These are phyloP conservation scores for Rhizoglyphus robini DNA, from an alignment of 1,140 invertebrate genomes.

Conservation along the genomic window DNA sequence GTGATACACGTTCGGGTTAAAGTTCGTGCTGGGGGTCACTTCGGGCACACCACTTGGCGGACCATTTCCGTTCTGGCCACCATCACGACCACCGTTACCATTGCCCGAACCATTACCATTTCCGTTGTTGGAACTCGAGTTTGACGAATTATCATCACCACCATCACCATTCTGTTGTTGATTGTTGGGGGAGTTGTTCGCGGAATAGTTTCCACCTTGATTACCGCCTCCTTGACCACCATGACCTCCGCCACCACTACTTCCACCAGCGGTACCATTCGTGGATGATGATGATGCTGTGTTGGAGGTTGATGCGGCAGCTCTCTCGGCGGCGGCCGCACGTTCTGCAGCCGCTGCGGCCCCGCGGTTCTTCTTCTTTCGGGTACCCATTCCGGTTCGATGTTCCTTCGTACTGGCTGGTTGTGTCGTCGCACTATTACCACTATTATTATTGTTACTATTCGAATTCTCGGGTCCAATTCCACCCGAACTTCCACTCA, in stretches of 20 bases:
- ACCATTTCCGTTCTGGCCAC: not conserved
- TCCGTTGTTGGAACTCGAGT: not conserved
- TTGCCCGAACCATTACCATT: not conserved
- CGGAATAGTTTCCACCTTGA: not conserved
- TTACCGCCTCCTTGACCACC: conserved; percentile 21
- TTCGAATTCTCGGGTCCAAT: not conserved
- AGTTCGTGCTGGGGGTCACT: not conserved
- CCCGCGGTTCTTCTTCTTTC: conserved; percentile 3
- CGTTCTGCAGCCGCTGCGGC: not conserved
- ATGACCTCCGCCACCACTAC: not conserved
- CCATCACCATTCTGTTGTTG: not conserved
- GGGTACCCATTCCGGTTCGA: not conserved
- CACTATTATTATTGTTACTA: conserved; percentile 5
- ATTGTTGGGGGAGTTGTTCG: not conserved
- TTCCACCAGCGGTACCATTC: not conserved
- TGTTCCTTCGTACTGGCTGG: no score
- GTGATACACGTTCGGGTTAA: not conserved
- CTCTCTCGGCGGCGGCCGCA: not conserved
- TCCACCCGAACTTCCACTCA: not conserved
- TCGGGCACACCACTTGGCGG: not conserved
- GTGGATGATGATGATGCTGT: not conserved
- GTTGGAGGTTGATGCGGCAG: not conserved
- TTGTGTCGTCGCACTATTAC: not conserved
- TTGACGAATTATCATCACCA: not conserved
- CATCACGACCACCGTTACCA: not conserved